These are phyloP conservation scores for Myopa testacea DNA, from an alignment of 2,888 invertebrate species.

Conservation along the genomic window DNA sequence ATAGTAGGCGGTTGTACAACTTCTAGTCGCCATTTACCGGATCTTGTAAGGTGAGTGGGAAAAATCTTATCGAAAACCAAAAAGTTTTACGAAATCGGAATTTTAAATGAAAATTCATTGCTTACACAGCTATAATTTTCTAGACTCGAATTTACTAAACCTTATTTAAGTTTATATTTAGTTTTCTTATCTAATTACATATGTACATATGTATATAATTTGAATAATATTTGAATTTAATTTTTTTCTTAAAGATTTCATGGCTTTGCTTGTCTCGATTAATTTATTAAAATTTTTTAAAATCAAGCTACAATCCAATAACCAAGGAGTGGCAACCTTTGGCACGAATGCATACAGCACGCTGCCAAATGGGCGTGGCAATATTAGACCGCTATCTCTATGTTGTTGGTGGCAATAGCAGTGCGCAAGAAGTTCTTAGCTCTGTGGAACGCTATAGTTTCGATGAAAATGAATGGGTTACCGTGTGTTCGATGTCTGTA, in stretches of 20 bases:
- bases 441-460: constrained; percentile 79
- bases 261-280: not conserved
- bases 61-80: not conserved
- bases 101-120: no score
- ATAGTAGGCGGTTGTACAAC: constrained; percentile 91
- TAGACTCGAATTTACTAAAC: not conserved
- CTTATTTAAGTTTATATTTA: not conserved
- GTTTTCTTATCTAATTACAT: no score
- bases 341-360: constrained; percentile 81
- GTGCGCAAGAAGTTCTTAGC: constrained; percentile 80
- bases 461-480: constrained; percentile 77
- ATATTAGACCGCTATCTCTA: constrained; percentile 86
- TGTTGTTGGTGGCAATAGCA: constrained; percentile 89
- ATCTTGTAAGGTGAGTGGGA: constrained; percentile 71
- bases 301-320: constrained; percentile 79
- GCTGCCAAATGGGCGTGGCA: constrained; percentile 92
- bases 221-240: not conserved
- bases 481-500: constrained; percentile 78
- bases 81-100: not conserved
- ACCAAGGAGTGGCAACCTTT: constrained; percentile 83
- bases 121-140: no score
- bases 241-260: not conserved
- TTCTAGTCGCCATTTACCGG: constrained; percentile 82
- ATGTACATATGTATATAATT: no score
- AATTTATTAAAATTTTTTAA: not conserved